These are phyloP conservation scores for Drosophila hydei DNA, from an alignment of 1,140 invertebrate genomes.

Conservation along the genomic window DNA sequence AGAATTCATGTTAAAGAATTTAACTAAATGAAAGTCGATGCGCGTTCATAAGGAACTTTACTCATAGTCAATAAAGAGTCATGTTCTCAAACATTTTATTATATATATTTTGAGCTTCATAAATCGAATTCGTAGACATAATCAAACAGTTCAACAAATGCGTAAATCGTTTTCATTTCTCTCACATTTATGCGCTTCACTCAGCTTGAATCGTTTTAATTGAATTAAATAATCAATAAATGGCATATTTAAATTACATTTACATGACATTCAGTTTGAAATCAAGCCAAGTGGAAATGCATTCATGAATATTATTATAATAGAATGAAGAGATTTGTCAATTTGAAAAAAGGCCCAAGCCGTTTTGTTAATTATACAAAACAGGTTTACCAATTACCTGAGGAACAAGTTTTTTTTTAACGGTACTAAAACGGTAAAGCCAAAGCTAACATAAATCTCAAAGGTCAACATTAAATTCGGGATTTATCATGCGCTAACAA, in stretches of 20 bases:
- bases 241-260: constrained; percentile 4
- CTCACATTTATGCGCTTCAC: not conserved
- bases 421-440: constrained; percentile 5
- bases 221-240: constrained; percentile 13
- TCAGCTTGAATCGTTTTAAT: not conserved
- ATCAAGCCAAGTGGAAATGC: constrained; percentile 13
- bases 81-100: too few relatives aligned
- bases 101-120: too few relatives aligned
- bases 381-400: too few relatives aligned
- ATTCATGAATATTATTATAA: constrained; percentile 11
- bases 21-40: too few relatives aligned
- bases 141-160: not conserved
- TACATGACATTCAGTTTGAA: not conserved
- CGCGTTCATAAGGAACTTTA: too few relatives aligned
- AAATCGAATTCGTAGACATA: too few relatives aligned
- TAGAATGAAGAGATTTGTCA: not conserved
- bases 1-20: too few relatives aligned
- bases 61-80: too few relatives aligned
- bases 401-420: constrained; percentile 5
- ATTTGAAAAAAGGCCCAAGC: too few relatives aligned
- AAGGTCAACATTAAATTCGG: constrained; percentile 17
- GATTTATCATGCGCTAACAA: constrained; percentile 10
- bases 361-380: too few relatives aligned
- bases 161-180: not conserved
- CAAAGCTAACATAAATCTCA: constrained; percentile 3